These are phyloP conservation scores for Anguilla megastoma DNA, from an alignment of 2,797 vertebrate genomes.

Conservation along the genomic window DNA sequence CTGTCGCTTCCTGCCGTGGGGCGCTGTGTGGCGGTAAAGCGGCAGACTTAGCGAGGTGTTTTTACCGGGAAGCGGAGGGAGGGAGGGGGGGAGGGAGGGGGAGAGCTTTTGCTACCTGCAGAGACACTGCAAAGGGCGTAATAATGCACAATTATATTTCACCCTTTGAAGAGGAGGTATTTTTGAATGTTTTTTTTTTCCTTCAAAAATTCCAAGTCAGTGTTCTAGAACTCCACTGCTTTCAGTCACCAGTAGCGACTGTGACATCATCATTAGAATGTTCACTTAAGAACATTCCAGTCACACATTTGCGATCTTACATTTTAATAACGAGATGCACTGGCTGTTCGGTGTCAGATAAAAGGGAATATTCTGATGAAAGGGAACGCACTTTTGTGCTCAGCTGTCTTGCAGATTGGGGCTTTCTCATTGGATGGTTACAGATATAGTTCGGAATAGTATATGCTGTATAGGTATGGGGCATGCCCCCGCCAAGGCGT, in stretches of 20 bases:
- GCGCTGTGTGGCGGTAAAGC: not conserved
- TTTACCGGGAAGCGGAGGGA: not conserved
- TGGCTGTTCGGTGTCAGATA: not conserved
- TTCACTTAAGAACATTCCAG: no score
- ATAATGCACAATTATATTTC: not conserved
- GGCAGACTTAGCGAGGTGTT: not conserved
- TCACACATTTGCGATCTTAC: no score
- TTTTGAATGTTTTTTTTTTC: no score
- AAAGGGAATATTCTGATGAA: not conserved
- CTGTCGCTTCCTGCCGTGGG: not conserved
- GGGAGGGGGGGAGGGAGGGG: no score
- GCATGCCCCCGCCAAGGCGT: no score
- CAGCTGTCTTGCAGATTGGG: not conserved
- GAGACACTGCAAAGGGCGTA: not conserved
- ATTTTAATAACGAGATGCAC: no score
- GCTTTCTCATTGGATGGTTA: not conserved
- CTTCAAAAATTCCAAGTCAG: no score
- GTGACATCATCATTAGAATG: no score
- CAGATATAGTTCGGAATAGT: not conserved
- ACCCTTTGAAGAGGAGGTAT: no score
- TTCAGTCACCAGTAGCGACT: no score
- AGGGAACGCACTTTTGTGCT: not conserved
- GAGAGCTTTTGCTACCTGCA: not conserved
- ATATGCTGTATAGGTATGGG: no score
- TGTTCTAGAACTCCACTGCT: no score